Evolutionary conservation across 2,797 vertebrate genomes (phyloP).

Genomic region (Neosilurus mollespiculum): DNA sequence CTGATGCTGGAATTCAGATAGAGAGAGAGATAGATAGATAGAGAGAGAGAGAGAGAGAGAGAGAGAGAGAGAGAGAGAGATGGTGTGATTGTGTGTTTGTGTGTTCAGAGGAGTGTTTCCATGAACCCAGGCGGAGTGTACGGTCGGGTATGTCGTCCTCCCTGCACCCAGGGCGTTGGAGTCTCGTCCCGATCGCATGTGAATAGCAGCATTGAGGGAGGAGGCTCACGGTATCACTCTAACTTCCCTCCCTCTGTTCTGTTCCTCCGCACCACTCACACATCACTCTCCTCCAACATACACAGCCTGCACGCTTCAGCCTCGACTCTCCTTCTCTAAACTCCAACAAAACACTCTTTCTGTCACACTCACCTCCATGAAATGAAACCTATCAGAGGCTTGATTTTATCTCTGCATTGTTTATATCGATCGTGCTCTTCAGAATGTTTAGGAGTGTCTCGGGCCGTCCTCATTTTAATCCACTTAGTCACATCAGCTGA

Average conservation of each 20-base stretch:
- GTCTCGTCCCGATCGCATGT: conserved; percentile 25
- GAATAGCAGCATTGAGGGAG: conserved; percentile 20
- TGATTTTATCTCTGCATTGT: background rate
- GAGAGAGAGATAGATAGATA: background rate
- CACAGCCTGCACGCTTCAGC: background rate
- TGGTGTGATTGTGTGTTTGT: conserved; percentile 3
- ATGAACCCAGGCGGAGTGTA: conserved; percentile 6
- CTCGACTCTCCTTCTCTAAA: background rate
- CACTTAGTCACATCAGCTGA: conserved; percentile 15
- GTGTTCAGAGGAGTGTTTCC: conserved; percentile 29
- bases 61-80: background rate
- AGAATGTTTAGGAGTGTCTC: conserved; percentile 23
- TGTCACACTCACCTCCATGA: background rate
- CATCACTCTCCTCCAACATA: background rate
- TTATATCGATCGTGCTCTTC: background rate
- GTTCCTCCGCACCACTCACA: background rate
- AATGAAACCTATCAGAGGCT: background rate
- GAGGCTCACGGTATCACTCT: conserved; percentile 20
- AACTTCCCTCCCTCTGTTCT: background rate
- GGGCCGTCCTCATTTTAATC: conserved; percentile 1
- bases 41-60: background rate
- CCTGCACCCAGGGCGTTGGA: background rate
- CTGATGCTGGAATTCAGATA: too few species aligned
- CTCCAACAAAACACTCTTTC: background rate
- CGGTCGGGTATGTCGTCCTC: conserved; percentile 15